These are phyloP conservation scores for Phaedon cochleariae DNA, from an alignment of 2,888 invertebrate genomes.

Conservation along the genomic window DNA sequence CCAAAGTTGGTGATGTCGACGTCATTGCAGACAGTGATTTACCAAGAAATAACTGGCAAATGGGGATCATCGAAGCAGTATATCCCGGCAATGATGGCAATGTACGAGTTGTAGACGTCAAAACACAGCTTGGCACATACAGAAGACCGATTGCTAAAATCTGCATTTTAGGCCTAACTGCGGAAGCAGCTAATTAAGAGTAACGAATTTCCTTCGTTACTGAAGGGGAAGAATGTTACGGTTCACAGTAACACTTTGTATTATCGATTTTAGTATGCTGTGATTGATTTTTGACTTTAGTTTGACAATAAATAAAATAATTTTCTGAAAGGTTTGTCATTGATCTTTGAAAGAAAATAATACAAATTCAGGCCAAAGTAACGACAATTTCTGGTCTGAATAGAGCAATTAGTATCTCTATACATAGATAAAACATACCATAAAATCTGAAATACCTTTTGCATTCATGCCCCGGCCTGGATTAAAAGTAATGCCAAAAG, in stretches of 20 bases:
- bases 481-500: too few species aligned
- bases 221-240: background rate
- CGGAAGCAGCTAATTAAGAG: background rate
- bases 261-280: too few species aligned
- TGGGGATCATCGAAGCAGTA: background rate
- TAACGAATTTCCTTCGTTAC: background rate
- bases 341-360: background rate
- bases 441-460: too few species aligned
- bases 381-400: background rate
- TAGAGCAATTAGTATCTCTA: too few species aligned
- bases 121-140: background rate
- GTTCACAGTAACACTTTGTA: too few species aligned
- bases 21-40: background rate
- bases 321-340: too few species aligned
- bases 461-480: too few species aligned
- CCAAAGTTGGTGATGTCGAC: background rate
- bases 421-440: too few species aligned
- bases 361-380: background rate
- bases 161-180: background rate
- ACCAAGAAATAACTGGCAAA: background rate
- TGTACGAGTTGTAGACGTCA: background rate
- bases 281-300: too few species aligned
- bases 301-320: too few species aligned
- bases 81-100: conserved; percentile 10
- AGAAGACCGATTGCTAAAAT: background rate